These are phyloP conservation scores for Cremastobaeus sp. DNA, from an alignment of 2,888 invertebrate species.

Conservation along the genomic window DNA sequence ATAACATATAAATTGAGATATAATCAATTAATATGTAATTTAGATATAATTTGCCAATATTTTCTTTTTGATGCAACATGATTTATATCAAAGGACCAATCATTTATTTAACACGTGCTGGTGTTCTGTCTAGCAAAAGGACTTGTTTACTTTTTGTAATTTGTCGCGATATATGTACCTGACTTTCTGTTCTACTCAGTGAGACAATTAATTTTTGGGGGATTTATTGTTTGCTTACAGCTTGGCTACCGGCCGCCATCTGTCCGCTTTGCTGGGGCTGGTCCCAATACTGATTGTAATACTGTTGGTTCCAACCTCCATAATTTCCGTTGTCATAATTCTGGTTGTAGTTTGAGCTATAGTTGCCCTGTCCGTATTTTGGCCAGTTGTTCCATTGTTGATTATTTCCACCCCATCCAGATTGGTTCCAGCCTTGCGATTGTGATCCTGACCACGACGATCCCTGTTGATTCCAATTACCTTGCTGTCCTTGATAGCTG, in stretches of 20 bases:
- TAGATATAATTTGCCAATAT: no score
- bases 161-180: conserved; percentile 65
- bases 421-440: conserved; percentile 66
- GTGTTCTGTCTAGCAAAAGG: no score
- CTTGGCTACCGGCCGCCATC: conserved; percentile 70
- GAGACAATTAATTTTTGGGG: conserved; percentile 67
- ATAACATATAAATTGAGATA: no score
- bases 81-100: no score
- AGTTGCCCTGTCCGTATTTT: conserved; percentile 68
- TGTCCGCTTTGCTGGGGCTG: conserved; percentile 72
- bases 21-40: no score
- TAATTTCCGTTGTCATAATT: conserved; percentile 76
- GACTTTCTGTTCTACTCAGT: conserved; percentile 70
- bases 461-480: conserved; percentile 58
- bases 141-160: background rate
- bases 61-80: no score
- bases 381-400: conserved; percentile 72
- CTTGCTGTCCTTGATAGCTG: conserved; percentile 61
- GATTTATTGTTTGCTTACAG: conserved; percentile 75
- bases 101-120: no score
- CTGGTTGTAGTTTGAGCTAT: conserved; percentile 67
- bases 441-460: conserved; percentile 62
- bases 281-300: conserved; percentile 77
- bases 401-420: conserved; percentile 62
- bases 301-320: conserved; percentile 74